phyloP scores from a whole-genome alignment of 2,888 invertebrate species.

The Drosophila rellima region DNA sequence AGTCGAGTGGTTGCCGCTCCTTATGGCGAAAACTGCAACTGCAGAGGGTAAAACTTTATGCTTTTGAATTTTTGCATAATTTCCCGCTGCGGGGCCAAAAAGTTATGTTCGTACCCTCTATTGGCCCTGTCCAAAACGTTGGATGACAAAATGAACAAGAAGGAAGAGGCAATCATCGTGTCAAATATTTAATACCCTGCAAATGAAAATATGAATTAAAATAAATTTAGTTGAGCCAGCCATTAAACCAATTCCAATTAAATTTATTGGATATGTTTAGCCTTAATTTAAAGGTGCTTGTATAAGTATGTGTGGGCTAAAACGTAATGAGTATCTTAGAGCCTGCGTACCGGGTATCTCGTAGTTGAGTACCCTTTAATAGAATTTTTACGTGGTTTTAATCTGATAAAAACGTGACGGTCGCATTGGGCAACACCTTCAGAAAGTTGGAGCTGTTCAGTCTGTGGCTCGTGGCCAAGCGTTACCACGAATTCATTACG shows the following conservation, averaged over 20 bases:
- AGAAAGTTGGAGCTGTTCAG: constrained; percentile 27
- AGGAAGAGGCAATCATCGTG: background rate
- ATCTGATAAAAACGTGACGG: constrained; percentile 61
- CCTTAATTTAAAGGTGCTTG: background rate
- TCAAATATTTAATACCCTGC: constrained; percentile 2
- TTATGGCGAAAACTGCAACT: constrained; percentile 29
- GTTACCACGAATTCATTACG: constrained; percentile 74
- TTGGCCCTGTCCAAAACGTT: background rate
- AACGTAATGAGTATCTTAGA: too few relatives aligned
- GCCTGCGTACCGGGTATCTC: background rate
- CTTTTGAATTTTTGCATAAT: constrained; percentile 66
- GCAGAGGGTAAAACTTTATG: constrained; percentile 54
- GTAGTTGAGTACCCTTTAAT: background rate
- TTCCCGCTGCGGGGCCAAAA: constrained; percentile 45
- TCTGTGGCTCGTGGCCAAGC: constrained; percentile 47
- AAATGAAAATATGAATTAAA: background rate
- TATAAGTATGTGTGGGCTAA: too few relatives aligned
- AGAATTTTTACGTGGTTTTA: constrained; percentile 25
- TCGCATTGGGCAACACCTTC: constrained; percentile 58
- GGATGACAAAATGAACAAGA: constrained; percentile 13
- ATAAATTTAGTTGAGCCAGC: background rate
- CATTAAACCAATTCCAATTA: background rate
- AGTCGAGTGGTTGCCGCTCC: constrained; percentile 31
- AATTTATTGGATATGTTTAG: background rate
- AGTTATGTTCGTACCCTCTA: constrained; percentile 16